A percentile compares a stretch with the other conserved stretches of the same genome.
These are phyloP conservation scores for Periphyllus acericola DNA, from an alignment of 2,888 invertebrate species.

Conservation along the genomic window DNA sequence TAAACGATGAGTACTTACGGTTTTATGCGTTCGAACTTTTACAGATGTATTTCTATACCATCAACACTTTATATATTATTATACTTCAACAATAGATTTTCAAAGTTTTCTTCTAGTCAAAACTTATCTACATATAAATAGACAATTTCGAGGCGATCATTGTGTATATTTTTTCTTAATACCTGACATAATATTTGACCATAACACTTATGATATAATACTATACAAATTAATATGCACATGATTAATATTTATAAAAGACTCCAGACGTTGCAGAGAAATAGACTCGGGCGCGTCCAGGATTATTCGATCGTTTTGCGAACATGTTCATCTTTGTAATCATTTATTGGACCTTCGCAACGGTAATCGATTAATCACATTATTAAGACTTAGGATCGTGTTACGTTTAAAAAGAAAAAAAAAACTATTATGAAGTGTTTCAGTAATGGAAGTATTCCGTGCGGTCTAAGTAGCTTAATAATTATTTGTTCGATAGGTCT, in stretches of 20 bases:
- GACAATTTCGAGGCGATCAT: too few species aligned
- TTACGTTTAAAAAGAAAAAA: constrained; percentile 54
- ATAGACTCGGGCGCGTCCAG: neutral
- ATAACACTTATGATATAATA: neutral
- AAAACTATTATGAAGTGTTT: constrained; percentile 49
- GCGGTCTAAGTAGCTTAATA: constrained; percentile 49
- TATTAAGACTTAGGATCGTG: constrained; percentile 39
- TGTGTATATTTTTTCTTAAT: neutral
- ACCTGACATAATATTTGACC: constrained; percentile 39
- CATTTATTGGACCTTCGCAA: neutral
- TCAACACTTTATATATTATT: too few species aligned
- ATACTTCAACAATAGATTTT: too few species aligned
- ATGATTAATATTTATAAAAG: neutral
- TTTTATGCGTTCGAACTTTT: too few species aligned
- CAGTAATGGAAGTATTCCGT: constrained; percentile 50
- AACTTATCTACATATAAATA: too few species aligned
- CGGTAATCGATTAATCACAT: constrained; percentile 55
- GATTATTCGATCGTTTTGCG: constrained; percentile 4
- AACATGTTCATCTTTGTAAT: neutral
- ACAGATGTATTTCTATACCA: too few species aligned
- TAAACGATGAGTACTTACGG: too few species aligned
- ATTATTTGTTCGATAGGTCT: constrained; percentile 21
- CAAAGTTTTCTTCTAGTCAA: too few species aligned
- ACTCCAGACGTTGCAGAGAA: constrained; percentile 1
- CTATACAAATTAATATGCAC: too few species aligned